Conservation (phyloP, 2,113 vertebrate species). For the Chionodraco myersi region DNA sequence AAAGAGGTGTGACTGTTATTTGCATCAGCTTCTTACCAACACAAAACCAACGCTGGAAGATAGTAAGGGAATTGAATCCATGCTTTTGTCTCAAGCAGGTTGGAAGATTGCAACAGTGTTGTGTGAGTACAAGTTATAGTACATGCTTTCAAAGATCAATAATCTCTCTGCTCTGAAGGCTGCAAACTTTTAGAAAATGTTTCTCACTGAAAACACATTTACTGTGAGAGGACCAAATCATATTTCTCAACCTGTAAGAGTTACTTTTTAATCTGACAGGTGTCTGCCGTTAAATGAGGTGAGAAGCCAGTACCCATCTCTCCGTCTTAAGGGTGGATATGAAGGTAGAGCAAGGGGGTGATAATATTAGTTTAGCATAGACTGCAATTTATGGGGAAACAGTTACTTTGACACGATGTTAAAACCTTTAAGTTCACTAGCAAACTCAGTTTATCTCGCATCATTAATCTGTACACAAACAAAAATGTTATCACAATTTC, state of each 20-base stretch:
- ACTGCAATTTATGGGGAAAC: background rate
- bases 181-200: too few species aligned
- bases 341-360: background rate
- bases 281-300: too few species aligned
- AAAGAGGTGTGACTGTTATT: background rate
- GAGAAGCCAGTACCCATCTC: too few species aligned
- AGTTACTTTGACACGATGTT: background rate
- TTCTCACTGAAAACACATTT: too few species aligned
- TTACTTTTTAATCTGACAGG: too few species aligned
- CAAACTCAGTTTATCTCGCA: too few species aligned
- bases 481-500: background rate
- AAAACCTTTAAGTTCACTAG: background rate
- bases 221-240: too few species aligned
- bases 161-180: too few species aligned
- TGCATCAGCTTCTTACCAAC: background rate
- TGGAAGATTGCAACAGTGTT: background rate
- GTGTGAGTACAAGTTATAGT: too few species aligned
- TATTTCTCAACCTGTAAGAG: too few species aligned
- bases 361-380: background rate
- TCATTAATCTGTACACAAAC: background rate
- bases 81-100: background rate
- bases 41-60: too few species aligned
- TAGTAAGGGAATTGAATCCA: background rate
- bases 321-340: background rate
- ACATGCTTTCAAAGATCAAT: too few species aligned